Percentiles rank a stretch among this genome's conserved stretches.
Conservation (phyloP, 2,888 invertebrate genomes). For the Apamea anceps region DNA sequence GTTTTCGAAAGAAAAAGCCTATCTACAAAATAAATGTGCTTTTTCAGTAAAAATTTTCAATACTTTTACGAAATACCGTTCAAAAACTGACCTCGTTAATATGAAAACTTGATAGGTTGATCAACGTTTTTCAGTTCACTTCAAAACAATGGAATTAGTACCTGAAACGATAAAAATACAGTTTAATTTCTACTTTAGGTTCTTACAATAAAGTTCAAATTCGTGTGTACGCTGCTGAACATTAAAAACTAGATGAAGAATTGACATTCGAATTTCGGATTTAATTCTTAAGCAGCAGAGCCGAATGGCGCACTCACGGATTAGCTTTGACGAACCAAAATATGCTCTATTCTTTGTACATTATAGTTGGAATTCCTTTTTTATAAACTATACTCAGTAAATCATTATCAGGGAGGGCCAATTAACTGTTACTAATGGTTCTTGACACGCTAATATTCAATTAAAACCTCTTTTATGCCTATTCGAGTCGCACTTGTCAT, state of each 20-base stretch:
- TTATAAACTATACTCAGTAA: constrained; percentile 56
- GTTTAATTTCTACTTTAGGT: constrained; percentile 26
- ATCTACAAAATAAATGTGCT: neutral
- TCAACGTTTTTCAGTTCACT: constrained; percentile 38
- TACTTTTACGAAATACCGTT: constrained; percentile 28
- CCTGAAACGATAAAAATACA: constrained; percentile 56
- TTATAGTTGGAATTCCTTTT: constrained; percentile 36
- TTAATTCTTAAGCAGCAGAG: constrained; percentile 41
- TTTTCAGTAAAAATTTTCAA: constrained; percentile 4
- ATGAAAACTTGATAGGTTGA: constrained; percentile 50
- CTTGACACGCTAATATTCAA: constrained; percentile 79
- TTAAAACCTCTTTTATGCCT: constrained; percentile 69
- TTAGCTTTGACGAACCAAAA: constrained; percentile 19
- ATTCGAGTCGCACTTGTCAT: constrained; percentile 40
- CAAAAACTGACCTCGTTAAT: constrained; percentile 59
- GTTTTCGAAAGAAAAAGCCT: neutral
- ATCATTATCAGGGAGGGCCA: constrained; percentile 67
- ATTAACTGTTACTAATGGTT: constrained; percentile 75
- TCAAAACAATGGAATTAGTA: constrained; percentile 57
- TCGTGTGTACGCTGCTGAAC: constrained; percentile 9
- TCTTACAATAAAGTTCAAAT: neutral
- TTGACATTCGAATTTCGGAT: constrained; percentile 56
- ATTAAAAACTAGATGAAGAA: constrained; percentile 35
- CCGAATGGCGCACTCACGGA: constrained; percentile 27
- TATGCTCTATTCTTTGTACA: neutral